Base-by-base conservation (phyloP, 2,888 invertebrate genomes). In the Sinopyrophorus schimmeli region DNA sequence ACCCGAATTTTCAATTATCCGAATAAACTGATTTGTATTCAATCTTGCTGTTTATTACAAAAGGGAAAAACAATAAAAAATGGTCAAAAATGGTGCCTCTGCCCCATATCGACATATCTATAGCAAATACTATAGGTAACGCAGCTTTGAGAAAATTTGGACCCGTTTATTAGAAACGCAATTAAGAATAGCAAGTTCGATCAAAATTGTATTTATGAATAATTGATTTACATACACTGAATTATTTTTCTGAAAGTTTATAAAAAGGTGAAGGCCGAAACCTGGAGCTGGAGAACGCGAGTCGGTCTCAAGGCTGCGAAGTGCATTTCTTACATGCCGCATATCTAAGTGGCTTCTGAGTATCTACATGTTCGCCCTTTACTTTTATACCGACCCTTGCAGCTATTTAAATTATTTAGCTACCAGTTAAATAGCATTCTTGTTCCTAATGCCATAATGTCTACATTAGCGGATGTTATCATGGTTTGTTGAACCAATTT, bases 221-320 rank as follows among this genome's bases (percentile, higher is more conserved):
- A 24, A 42, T 39, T 48, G 34, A 43, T 43, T 48, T 43, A 39
- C 39, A 47, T 39, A 39, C 14, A 21, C 14, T 40, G 46, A 50
- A 44, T 43, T 42, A 37, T 50, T 43, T 46, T 39, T 50, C 39
- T 39, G 30, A 39, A 39, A 27, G 47, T 47, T 47, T 39, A 26
- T 47, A 48, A 47, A 52, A 52, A 52, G 52, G 52, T 52, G 47
- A 52, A 52, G 52, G 52, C 35, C 52, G 42, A 21, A 38, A 47
- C 39, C 38, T 17, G 42, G 31, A 39, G 47, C 43, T 47, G 41
- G 42, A 35, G 47, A 47, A 39, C 42, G 52, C 37, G 34, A 47
- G 47, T 27, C 27, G 28, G 47, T 46, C 43, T 51, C 52, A 52
- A 52, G 52, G 52, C 32, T 44, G 47, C 37, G 27, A 40, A 31